Evolutionary conservation across 1,140 invertebrate species (phyloP).

Genomic region (Panagrolaimus sp.): DNA sequence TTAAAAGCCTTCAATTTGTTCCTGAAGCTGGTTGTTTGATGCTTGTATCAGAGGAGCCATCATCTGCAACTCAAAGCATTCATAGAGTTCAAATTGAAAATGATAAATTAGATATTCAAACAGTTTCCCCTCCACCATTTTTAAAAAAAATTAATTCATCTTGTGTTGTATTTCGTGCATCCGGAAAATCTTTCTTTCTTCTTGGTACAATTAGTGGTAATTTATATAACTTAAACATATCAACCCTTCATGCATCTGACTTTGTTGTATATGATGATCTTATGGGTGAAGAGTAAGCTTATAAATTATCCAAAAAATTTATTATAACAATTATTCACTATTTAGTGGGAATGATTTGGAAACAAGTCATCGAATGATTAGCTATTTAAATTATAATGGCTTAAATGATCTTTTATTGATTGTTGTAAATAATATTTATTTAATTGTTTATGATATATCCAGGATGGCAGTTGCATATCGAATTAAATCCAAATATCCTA

Average conservation of each 20-base stretch:
- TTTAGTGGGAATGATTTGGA: too few species aligned
- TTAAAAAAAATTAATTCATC: constrained; percentile 2
- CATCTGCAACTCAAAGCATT: background rate
- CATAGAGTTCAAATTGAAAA: background rate
- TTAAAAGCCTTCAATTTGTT: background rate
- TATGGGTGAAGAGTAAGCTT: background rate
- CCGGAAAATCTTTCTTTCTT: background rate
- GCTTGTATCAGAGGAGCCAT: background rate
- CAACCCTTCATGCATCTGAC: background rate
- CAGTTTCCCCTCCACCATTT: background rate
- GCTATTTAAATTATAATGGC: too few species aligned
- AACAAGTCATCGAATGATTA: too few species aligned
- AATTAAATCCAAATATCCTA: too few species aligned
- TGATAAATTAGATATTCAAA: background rate
- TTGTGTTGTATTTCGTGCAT: background rate
- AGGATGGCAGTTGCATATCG: too few species aligned
- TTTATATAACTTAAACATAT: background rate
- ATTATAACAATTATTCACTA: too few species aligned
- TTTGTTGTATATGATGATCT: constrained; percentile 6
- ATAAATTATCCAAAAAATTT: too few species aligned
- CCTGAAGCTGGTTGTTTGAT: background rate
- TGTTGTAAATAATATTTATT: too few species aligned
- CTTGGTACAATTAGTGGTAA: background rate
- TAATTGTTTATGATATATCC: too few species aligned
- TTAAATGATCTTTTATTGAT: too few species aligned